Evolutionary conservation across 30 jellyfish, hydroid and myxozoan species (phyloP).

Genomic region (Catostylus mosaicus): DNA sequence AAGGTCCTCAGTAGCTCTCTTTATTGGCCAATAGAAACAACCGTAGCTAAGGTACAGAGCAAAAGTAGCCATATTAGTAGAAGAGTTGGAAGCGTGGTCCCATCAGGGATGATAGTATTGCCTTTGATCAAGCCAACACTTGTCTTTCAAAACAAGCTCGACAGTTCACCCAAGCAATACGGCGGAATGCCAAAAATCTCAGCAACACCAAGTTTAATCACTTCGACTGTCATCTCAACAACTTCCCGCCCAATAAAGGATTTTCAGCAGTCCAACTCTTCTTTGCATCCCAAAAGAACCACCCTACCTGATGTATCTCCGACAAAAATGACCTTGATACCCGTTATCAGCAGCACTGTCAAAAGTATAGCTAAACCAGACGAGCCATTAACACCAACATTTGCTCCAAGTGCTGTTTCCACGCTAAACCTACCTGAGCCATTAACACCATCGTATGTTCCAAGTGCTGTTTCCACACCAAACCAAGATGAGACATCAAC

Average conservation of each 20-base stretch:
- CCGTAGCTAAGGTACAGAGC: not conserved
- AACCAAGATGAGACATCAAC: not conserved
- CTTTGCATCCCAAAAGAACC: too few relatives aligned
- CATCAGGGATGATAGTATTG: not conserved
- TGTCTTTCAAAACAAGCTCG: not conserved
- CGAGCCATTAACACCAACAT: not conserved
- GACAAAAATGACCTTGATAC: not conserved
- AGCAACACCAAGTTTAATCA: not conserved
- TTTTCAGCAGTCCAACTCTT: too few relatives aligned
- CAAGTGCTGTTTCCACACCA: too few relatives aligned
- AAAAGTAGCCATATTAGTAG: not conserved
- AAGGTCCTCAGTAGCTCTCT: slow-evolving; percentile 5
- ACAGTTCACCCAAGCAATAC: not conserved
- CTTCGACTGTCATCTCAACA: not conserved
- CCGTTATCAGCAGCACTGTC: not conserved
- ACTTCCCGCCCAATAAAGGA: not conserved
- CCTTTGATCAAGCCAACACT: not conserved
- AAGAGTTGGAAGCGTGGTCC: not conserved
- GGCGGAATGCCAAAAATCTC: not conserved
- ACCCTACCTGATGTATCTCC: not conserved
- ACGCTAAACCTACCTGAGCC: not conserved
- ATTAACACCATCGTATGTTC: too few relatives aligned
- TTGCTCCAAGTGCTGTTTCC: too few relatives aligned
- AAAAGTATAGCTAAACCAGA: not conserved
- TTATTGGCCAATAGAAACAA: slow-evolving; percentile 15